phyloP scores from a whole-genome alignment of 2,113 vertebrate genomes.

The Heterocephalus glaber region DNA sequence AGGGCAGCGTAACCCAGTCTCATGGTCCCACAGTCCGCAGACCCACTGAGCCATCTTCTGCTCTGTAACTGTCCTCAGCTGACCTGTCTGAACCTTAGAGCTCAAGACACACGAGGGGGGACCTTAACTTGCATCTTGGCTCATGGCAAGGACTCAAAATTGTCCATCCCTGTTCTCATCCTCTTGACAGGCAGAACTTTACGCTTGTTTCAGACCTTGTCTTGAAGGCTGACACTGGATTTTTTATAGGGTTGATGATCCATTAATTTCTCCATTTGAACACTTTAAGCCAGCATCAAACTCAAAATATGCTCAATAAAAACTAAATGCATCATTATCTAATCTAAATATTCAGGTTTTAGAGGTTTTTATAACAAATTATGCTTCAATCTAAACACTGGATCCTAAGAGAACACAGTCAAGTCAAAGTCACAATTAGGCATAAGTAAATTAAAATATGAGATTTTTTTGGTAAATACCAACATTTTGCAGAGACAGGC shows the following conservation, averaged over 20 bases:
- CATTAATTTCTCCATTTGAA: neutral
- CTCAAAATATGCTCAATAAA: slow-evolving; percentile 14
- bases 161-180: neutral
- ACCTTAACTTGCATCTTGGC: neutral
- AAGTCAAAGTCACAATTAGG: neutral
- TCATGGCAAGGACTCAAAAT: neutral
- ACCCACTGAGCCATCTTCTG: neutral
- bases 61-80: neutral
- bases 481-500: neutral
- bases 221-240: neutral
- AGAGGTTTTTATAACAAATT: neutral
- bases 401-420: neutral
- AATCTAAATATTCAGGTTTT: slow-evolving; percentile 41
- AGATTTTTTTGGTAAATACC: neutral
- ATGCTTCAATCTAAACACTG: neutral
- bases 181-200: neutral
- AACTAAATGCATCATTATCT: neutral
- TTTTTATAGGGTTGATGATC: neutral
- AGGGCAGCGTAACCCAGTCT: neutral
- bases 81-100: neutral
- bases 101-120: neutral
- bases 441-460: neutral
- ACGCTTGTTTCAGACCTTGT: neutral
- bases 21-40: neutral
- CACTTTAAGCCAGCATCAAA: neutral